Base-by-base conservation (phyloP, 1,140 invertebrate genomes). In the Scaptomyza graminum region DNA sequence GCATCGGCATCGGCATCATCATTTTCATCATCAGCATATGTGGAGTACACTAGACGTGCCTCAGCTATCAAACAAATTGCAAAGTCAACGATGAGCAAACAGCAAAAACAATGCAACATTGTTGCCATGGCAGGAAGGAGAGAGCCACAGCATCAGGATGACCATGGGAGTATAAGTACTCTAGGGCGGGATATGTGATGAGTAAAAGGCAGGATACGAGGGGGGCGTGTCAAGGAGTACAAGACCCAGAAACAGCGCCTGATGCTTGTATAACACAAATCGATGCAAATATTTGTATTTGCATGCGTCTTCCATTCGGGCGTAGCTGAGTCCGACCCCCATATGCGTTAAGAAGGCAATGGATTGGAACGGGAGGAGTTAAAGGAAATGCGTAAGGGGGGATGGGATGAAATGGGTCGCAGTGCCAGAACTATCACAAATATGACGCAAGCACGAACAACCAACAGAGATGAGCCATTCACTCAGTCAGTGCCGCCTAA, bases 261-360 rank as follows among this genome's bases (percentile, higher is more conserved):
- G 61, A 25, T 62, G 65, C 78, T 65, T 39, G 54, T 64, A 87
- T 63, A 82, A 87, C 82, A 79, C 83, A 88, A 87, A 87, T 87
- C 83, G 83, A 87, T 88, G 83, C 84, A 87, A 87, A 87, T 87
- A 88, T 87, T 87, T 87, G 72, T 88, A 79, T 87, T 88, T 88
- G 73, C 83, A 83, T 79, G 76, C 75, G 77, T 70, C 77, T 85
- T 85, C 75, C 76, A 83, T 78, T 74, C 46, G 54, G 31, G 31
- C 31, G 56, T 50, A 71, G 55, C 44, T 51, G 47, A 51, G 57
- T 59, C 52, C 55, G 44, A 61, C 22, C 28, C 28, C 34, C 18
- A 25, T 13, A 41, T 41, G 37, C 37, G n/a, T n/a, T n/a, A 41
- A 41, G 37, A 41, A n/a, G 37, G 8, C 11, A 41, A 41, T 41